A percentile compares a stretch with the other conserved stretches of the same genome.
Conservation (phyloP, 2,888 invertebrate genomes). For the Masnerella sp. region DNA sequence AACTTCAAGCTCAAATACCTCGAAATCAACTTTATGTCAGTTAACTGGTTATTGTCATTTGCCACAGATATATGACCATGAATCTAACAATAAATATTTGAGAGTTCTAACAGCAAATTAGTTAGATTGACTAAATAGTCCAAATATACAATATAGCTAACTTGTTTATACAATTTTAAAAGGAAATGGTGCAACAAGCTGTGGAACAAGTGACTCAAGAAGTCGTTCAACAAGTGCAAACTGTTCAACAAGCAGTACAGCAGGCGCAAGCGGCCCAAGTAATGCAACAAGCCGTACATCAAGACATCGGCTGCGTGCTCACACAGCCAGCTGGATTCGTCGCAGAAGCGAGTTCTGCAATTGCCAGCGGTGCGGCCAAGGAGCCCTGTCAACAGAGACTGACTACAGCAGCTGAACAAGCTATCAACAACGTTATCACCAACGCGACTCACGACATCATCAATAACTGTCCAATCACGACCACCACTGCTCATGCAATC, state of each 20-base stretch:
- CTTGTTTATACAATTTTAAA: conserved; percentile 1
- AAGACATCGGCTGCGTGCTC: conserved; percentile 75
- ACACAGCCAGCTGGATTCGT: conserved; percentile 75
- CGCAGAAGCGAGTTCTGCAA: conserved; percentile 74
- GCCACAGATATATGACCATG: no score
- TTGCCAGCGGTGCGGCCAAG: conserved; percentile 74
- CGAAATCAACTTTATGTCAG: no score
- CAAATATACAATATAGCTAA: no score
- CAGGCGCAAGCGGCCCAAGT: conserved; percentile 76
- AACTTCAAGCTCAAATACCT: no score
- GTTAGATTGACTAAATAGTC: no score
- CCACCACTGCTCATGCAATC: conserved; percentile 77
- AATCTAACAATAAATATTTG: neutral
- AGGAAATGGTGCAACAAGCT: conserved; percentile 67
- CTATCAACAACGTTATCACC: conserved; percentile 75
- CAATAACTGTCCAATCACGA: conserved; percentile 73
- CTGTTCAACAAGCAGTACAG: conserved; percentile 75
- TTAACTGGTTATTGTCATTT: no score
- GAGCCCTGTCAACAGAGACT: conserved; percentile 74
- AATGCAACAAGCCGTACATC: conserved; percentile 76
- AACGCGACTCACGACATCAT: conserved; percentile 76
- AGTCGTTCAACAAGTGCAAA: conserved; percentile 75
- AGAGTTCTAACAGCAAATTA: no score
- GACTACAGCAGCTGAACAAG: conserved; percentile 75
- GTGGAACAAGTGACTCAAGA: conserved; percentile 75